A percentile compares a stretch with the other conserved stretches of the same genome.
Conservation (phyloP, 2,113 vertebrate genomes). For the Heterochromis multidens region DNA sequence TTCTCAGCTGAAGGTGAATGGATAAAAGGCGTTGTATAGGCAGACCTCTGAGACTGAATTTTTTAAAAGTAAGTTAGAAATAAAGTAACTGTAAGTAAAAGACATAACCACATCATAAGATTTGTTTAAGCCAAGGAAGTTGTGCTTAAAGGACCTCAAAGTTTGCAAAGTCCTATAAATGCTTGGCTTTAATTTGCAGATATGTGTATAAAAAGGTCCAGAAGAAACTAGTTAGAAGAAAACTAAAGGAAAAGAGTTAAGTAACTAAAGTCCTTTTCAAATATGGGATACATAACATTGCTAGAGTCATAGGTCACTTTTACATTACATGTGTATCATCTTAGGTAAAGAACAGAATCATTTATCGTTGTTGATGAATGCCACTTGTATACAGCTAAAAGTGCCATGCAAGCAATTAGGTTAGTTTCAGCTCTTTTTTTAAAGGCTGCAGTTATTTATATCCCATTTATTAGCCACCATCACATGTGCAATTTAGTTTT, state of each 20-base stretch:
- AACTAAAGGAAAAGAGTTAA: no score
- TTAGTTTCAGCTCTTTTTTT: constrained; percentile 13
- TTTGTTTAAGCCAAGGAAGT: not conserved
- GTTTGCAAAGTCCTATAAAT: not conserved
- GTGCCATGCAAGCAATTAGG: not conserved
- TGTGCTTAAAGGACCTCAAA: not conserved
- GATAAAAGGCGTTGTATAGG: no score
- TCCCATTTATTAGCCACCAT: not conserved
- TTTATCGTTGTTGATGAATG: not conserved
- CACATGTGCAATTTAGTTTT: not conserved
- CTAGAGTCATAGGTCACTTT: no score
- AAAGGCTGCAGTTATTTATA: constrained; percentile 10
- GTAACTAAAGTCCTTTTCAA: no score
- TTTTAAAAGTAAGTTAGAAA: no score
- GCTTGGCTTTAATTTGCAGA: not conserved
- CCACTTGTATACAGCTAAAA: constrained; percentile 1
- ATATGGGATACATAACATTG: no score
- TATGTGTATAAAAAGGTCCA: not conserved
- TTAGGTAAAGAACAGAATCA: no score
- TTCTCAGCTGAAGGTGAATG: not conserved
- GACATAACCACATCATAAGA: not conserved
- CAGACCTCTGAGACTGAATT: no score
- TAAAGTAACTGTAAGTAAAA: no score
- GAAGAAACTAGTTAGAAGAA: no score
- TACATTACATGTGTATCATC: not conserved